Percentiles rank a stretch among this genome's conserved stretches.
phyloP scores from a whole-genome alignment of 1,140 invertebrate species.

The Diachasmimorpha longicaudata region DNA sequence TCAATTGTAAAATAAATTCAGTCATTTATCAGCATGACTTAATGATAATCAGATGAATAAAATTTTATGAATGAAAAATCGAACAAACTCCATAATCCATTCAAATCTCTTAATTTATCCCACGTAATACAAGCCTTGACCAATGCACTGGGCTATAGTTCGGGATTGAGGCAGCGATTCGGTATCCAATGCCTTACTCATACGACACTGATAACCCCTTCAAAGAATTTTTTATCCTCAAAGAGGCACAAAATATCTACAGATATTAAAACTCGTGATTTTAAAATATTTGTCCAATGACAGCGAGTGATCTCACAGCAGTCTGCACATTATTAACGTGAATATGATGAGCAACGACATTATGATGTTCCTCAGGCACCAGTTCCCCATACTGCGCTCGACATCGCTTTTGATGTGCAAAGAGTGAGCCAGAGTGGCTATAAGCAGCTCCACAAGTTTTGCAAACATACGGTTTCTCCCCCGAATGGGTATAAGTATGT shows the following conservation, averaged over 20 bases:
- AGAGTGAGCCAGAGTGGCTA: slow-evolving; percentile 60
- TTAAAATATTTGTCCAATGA: slow-evolving; percentile 58
- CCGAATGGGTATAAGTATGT: slow-evolving; percentile 66
- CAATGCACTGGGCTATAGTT: not conserved
- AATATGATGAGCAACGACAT: slow-evolving; percentile 51
- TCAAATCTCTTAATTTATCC: not conserved
- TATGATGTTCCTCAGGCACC: slow-evolving; percentile 51
- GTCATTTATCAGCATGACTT: slow-evolving; percentile 7
- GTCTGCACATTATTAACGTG: slow-evolving; percentile 58
- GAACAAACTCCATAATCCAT: not conserved
- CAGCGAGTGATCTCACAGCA: slow-evolving; percentile 54
- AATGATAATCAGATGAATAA: not conserved
- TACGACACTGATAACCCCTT: not conserved
- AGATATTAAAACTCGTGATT: not conserved
- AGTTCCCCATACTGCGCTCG: slow-evolving; percentile 55
- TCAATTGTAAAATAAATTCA: not conserved
- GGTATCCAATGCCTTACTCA: not conserved
- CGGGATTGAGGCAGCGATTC: slow-evolving; percentile 25
- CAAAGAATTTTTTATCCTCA: not conserved
- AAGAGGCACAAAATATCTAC: not conserved
- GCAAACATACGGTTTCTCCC: slow-evolving; percentile 66
- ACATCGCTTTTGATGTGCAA: slow-evolving; percentile 62
- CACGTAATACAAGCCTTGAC: not conserved
- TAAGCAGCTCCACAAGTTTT: slow-evolving; percentile 65
- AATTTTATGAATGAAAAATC: not conserved